These are phyloP conservation scores for Butorides virescens DNA, from an alignment of 2,113 vertebrate genomes.

Conservation along the genomic window DNA sequence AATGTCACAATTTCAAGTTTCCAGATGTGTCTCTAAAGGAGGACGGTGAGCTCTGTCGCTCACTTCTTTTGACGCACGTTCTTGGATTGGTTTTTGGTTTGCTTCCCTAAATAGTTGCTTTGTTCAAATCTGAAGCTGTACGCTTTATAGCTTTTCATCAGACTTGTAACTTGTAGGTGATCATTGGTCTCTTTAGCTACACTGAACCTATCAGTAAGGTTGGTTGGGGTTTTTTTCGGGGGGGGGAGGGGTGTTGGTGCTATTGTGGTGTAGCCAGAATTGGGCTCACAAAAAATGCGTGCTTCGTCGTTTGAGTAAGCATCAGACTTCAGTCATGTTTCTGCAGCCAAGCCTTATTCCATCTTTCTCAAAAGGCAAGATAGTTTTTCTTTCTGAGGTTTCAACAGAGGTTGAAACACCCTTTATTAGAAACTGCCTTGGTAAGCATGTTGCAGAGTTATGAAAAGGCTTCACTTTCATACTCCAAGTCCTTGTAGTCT, in stretches of 20 bases:
- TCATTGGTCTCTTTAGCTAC: not conserved
- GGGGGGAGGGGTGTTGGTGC: too few relatives aligned
- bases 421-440: not conserved
- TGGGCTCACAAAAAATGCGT: not conserved
- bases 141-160: not conserved
- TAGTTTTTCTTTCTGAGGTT: not conserved
- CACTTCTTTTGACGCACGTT: not conserved
- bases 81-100: not conserved
- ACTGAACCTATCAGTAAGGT: not conserved
- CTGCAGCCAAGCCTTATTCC: not conserved
- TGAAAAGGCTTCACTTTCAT: not conserved
- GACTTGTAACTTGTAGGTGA: not conserved
- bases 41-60: not conserved
- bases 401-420: not conserved
- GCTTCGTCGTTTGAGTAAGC: not conserved
- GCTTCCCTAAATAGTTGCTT: not conserved
- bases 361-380: not conserved
- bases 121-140: not conserved
- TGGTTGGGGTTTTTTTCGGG: not conserved
- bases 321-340: not conserved
- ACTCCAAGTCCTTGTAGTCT: not conserved
- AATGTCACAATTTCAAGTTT: not conserved
- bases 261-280: not conserved
- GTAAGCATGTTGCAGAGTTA: not conserved
- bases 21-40: not conserved